Evolutionary conservation across 1,140 invertebrate species (phyloP).

Genomic region (Arctopsyche grandis): DNA sequence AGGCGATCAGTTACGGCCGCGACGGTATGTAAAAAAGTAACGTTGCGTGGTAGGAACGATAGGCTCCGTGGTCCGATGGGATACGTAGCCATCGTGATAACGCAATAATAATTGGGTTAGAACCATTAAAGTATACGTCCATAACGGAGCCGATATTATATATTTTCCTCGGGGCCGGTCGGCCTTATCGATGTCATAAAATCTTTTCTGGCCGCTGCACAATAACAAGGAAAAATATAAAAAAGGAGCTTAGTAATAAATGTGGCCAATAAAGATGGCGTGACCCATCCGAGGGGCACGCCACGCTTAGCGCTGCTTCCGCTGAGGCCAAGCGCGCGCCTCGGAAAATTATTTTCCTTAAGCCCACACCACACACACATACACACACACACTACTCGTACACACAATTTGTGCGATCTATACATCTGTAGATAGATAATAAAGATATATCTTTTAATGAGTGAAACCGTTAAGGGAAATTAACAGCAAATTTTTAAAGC

Average conservation of each 20-base stretch:
- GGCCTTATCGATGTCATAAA: constrained; percentile 55
- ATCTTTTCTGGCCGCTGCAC: constrained; percentile 55
- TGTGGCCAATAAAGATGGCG: constrained; percentile 55
- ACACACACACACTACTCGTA: neutral
- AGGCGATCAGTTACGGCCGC: neutral
- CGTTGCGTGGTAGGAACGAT: constrained; percentile 39
- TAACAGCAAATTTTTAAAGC: constrained; percentile 10
- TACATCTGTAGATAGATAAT: constrained; percentile 27
- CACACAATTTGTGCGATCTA: neutral
- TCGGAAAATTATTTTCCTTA: constrained; percentile 34
- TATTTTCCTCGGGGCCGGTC: constrained; percentile 41
- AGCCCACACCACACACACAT: neutral
- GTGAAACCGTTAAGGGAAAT: constrained; percentile 29
- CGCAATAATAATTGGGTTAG: constrained; percentile 55
- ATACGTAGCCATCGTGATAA: constrained; percentile 54
- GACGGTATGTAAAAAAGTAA: neutral
- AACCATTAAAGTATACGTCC: constrained; percentile 54
- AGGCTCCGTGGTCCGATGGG: constrained; percentile 45
- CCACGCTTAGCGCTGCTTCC: constrained; percentile 46
- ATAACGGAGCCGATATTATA: constrained; percentile 55
- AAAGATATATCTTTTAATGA: constrained; percentile 39
- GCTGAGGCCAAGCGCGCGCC: constrained; percentile 17
- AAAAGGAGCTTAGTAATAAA: constrained; percentile 55
- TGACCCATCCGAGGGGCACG: constrained; percentile 54
- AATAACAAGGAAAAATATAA: constrained; percentile 54